These are phyloP conservation scores for Probaryconus sp. DNA, from an alignment of 1,140 invertebrate species.

Conservation along the genomic window DNA sequence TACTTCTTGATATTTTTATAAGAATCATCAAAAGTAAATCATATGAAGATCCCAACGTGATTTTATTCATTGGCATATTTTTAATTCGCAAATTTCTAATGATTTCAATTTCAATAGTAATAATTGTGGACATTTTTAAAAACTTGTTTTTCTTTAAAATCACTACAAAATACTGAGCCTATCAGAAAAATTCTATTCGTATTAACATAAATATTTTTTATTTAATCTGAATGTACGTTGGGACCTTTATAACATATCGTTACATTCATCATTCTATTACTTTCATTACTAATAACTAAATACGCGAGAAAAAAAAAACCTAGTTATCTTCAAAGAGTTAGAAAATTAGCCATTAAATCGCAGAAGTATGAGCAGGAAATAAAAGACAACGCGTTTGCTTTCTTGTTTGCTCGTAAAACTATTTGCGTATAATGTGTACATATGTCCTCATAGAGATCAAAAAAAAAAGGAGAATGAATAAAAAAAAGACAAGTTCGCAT, in stretches of 20 bases:
- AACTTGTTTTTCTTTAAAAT: no score
- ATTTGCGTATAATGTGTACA: slow-evolving; percentile 68
- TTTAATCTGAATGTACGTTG: no score
- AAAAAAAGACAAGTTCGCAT: no score
- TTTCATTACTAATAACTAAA: slow-evolving; percentile 31
- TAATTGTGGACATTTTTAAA: no score
- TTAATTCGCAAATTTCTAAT: no score
- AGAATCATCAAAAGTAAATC: slow-evolving; percentile 27
- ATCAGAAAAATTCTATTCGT: no score
- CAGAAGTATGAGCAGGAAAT: slow-evolving; percentile 45
- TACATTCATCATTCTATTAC: slow-evolving; percentile 41
- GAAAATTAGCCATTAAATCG: slow-evolving; percentile 32
- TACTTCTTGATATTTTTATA: slow-evolving; percentile 55
- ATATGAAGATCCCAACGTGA: slow-evolving; percentile 37
- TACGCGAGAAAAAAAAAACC: slow-evolving; percentile 35
- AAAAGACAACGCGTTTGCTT: slow-evolving; percentile 50
- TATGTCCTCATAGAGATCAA: slow-evolving; percentile 61
- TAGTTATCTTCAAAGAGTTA: slow-evolving; percentile 50
- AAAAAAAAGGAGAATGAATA: slow-evolving; percentile 40
- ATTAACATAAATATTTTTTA: no score
- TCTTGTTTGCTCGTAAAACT: slow-evolving; percentile 62
- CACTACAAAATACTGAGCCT: no score
- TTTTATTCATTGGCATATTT: neutral
- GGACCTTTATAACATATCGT: slow-evolving; percentile 47
- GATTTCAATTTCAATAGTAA: no score